These are phyloP conservation scores for Phaethon lepturus DNA, from an alignment of 2,113 vertebrate genomes.

Conservation along the genomic window DNA sequence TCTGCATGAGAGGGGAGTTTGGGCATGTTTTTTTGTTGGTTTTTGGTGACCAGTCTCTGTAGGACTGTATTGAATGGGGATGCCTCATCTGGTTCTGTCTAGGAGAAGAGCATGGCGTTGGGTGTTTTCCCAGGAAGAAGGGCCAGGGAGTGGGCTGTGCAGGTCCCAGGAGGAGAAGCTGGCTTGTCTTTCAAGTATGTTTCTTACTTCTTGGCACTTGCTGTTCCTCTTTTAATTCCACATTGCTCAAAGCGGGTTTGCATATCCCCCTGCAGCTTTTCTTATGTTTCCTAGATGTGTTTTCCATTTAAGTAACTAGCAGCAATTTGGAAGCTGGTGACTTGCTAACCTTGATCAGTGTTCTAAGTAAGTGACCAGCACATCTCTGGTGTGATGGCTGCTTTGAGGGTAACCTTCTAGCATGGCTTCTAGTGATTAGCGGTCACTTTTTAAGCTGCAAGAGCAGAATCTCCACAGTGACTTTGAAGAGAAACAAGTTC, in stretches of 20 bases:
- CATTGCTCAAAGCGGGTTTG: background rate
- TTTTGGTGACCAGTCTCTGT: background rate
- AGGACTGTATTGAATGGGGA: background rate
- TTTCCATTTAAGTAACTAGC: background rate
- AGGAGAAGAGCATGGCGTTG: background rate
- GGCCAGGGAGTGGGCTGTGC: too few relatives aligned
- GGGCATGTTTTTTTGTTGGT: too few relatives aligned
- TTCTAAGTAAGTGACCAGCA: too few relatives aligned
- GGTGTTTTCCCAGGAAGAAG: background rate
- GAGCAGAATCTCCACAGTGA: background rate
- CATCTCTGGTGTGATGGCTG: fast-evolving
- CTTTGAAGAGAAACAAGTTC: background rate
- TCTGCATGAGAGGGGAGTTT: background rate
- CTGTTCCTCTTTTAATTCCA: background rate
- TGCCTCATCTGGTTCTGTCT: background rate
- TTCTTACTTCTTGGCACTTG: background rate
- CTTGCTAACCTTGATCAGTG: too few relatives aligned
- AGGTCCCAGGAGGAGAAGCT: background rate
- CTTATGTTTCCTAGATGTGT: background rate
- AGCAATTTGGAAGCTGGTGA: background rate
- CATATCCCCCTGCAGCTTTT: background rate
- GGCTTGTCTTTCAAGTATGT: background rate
- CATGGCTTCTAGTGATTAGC: fast-evolving
- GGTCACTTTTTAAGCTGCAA: background rate
- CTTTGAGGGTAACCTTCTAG: background rate